Base-by-base conservation (phyloP, 1,140 invertebrate genomes). In the Drosophila prosaltans region DNA sequence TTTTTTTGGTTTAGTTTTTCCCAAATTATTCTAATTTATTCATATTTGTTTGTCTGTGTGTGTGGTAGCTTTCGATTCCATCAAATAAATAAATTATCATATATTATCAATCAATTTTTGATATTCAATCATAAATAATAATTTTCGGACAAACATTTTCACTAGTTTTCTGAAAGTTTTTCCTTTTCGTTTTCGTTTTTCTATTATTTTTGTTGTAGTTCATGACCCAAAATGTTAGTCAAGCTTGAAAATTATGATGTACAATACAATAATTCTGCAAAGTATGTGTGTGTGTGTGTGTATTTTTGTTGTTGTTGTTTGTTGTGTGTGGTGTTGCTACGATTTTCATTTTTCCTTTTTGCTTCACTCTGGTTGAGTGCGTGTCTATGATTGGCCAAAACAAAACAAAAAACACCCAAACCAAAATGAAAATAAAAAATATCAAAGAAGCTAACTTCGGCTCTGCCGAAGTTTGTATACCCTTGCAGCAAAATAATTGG, bases 181-280 rank as follows among this genome's bases (percentile, higher is more conserved):
- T 51, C 45, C 21, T 51, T 51, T 48, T 40, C 10, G 39, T 1
- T 40, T 40, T 40, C 24, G 45, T 8, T 3, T 51, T 51, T 51
- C 45, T 51, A 26, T 51, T 51, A 51, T 75, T 26, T 28, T 63
- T 57, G n/a, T 62, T 68, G 48, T 61, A 62, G 74, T 68, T 78
- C 67, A 71, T 80, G 78, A 80, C 78, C 78, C 71, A 80, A 65
- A 80, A 78, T 77, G 78, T 74, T 74, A 80, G 74, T 77, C 70
- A 80, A 78, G 74, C 78, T 63, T 80, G 68, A 80, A 80, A 80
- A 74, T 80, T 67, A 73, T 62, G 36, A 80, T 80, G 63, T 73
- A 69, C 45, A 24, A 51, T 26, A 40, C 39, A 11, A 40, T 11
- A 51, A 51, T 51, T 51, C 24, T 26, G 21, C 24, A 5, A 36